Conservation (phyloP, 2,888 invertebrate species). For the Prosapia bicincta region DNA sequence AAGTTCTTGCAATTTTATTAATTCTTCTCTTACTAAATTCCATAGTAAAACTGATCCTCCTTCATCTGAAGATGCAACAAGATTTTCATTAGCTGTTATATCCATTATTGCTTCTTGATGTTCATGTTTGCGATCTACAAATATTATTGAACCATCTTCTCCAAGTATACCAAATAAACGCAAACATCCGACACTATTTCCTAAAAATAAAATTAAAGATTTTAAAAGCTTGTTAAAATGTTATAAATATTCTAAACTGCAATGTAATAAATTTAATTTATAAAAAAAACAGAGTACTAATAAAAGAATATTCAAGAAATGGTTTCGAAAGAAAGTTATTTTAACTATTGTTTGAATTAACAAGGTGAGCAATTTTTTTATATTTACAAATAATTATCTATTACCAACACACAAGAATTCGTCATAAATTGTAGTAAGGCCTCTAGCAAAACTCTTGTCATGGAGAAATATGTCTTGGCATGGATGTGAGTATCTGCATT, state of each 20-base stretch:
- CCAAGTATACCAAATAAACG: constrained; percentile 38
- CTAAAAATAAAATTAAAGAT: constrained; percentile 28
- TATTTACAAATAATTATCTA: constrained; percentile 3
- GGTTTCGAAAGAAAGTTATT: too few relatives aligned
- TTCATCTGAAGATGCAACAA: constrained; percentile 41
- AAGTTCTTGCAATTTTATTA: constrained; percentile 36
- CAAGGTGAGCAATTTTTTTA: neutral
- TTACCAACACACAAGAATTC: constrained; percentile 40
- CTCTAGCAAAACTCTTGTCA: constrained; percentile 39
- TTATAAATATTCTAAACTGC: too few relatives aligned
- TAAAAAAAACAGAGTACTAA: too few relatives aligned
- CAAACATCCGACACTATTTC: constrained; percentile 40
- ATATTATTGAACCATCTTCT: constrained; percentile 37
- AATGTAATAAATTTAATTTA: too few relatives aligned
- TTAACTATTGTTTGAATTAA: too few relatives aligned
- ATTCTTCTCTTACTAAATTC: constrained; percentile 39
- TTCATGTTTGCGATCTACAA: constrained; percentile 40
- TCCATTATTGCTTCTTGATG: constrained; percentile 40
- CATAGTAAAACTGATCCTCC: constrained; percentile 40
- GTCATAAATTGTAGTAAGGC: constrained; percentile 39
- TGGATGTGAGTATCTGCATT: constrained; percentile 40
- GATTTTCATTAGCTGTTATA: constrained; percentile 36
- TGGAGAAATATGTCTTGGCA: constrained; percentile 37
- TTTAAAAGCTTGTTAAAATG: too few relatives aligned
- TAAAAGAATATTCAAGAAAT: too few relatives aligned